Evolutionary conservation across 2,113 vertebrate genomes (phyloP).

Genomic region (Manacus vitellinus): DNA sequence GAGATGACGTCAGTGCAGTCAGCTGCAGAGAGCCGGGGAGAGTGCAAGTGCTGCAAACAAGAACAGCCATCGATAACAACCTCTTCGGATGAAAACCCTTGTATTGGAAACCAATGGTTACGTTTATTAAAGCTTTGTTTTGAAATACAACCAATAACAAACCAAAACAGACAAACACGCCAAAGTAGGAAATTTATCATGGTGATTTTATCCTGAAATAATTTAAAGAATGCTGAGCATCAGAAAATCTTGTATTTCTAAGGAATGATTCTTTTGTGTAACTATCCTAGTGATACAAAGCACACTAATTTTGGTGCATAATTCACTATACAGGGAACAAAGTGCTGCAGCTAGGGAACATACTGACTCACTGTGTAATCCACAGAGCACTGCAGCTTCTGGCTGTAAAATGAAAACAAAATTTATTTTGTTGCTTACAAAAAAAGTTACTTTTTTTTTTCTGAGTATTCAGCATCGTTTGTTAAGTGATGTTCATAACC

Average conservation of each 20-base stretch:
- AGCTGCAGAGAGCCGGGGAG: slow-evolving; percentile 42
- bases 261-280: background rate
- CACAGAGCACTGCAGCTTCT: background rate
- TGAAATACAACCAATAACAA: background rate
- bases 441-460: background rate
- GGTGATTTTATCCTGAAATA: background rate
- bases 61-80: background rate
- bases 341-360: background rate
- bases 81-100: background rate
- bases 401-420: background rate
- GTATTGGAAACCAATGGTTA: background rate
- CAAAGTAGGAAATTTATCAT: background rate
- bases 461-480: background rate
- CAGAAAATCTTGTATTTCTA: background rate
- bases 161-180: background rate
- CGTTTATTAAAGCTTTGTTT: background rate
- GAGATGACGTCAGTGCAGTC: slow-evolving; percentile 43
- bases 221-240: background rate
- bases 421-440: background rate
- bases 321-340: background rate
- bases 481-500: background rate
- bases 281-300: background rate
- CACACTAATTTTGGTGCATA: background rate
- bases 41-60: background rate
- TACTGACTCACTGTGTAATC: background rate